Evolutionary conservation across 2,797 vertebrate genomes (phyloP).

Genomic region (Sebastes taczanowskii): DNA sequence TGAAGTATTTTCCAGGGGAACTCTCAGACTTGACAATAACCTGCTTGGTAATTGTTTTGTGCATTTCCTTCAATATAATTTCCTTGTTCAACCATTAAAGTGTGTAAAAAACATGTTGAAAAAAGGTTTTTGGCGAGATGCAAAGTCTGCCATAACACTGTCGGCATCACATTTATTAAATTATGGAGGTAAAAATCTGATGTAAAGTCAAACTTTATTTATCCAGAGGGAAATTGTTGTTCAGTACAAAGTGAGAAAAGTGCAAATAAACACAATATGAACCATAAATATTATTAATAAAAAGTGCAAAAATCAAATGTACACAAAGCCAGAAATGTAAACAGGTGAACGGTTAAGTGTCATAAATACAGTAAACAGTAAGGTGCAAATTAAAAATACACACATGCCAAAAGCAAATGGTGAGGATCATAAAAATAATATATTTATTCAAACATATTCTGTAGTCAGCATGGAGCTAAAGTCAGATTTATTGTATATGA

Average conservation of each 20-base stretch:
- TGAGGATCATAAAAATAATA: too few relatives aligned
- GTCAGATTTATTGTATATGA: neutral
- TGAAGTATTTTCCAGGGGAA: neutral
- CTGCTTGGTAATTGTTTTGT: neutral
- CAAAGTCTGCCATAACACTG: neutral
- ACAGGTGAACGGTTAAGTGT: neutral
- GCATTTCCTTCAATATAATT: neutral
- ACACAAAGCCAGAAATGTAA: neutral
- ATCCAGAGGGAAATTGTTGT: neutral
- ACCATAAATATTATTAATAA: too few relatives aligned
- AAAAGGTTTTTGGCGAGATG: neutral
- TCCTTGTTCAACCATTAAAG: neutral
- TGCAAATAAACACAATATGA: neutral
- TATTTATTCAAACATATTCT: too few relatives aligned
- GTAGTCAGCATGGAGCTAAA: neutral
- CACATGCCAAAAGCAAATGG: neutral
- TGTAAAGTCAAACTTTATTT: accelerated
- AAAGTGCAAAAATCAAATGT: neutral
- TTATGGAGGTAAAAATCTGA: neutral
- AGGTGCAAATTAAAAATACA: neutral
- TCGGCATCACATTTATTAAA: neutral
- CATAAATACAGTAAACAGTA: neutral
- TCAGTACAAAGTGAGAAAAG: neutral
- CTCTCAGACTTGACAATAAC: neutral
- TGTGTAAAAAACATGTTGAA: neutral